phyloP scores from a whole-genome alignment of 2,113 vertebrate genomes.

The Melanostigma gelatinosum region DNA sequence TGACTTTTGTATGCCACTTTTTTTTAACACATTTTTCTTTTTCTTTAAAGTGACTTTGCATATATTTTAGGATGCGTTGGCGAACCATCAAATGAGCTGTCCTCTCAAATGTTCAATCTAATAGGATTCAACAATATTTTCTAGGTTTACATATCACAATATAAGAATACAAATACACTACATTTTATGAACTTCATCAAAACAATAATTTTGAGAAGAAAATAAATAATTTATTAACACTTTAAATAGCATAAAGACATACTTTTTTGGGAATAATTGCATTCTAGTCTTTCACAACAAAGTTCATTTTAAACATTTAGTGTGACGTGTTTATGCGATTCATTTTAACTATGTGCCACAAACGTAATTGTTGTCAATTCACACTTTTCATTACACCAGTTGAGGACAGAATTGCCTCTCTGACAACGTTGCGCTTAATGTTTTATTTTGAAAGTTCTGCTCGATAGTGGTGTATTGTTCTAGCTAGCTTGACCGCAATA shows the following conservation, averaged over 20 bases:
- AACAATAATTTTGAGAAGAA: neutral
- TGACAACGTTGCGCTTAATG: neutral
- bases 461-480: neutral
- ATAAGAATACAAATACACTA: neutral
- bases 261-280: neutral
- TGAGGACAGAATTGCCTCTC: neutral
- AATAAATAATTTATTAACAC: neutral
- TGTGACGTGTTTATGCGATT: neutral
- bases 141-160: neutral
- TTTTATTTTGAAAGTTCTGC: slow-evolving; percentile 4
- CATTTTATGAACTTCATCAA: neutral
- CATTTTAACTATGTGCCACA: neutral
- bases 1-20: neutral
- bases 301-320: neutral
- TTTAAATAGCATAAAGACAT: neutral
- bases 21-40: neutral
- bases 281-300: neutral
- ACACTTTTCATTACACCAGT: neutral
- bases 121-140: neutral
- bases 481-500: neutral
- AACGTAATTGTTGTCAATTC: neutral
- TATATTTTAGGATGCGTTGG: neutral
- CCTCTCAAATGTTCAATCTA: neutral
- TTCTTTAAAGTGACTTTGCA: neutral
- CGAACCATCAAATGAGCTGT: neutral